A percentile compares a stretch with the other conserved stretches of the same genome.
Conservation (phyloP, 2,888 invertebrate genomes). For the Andrena bucephala region DNA sequence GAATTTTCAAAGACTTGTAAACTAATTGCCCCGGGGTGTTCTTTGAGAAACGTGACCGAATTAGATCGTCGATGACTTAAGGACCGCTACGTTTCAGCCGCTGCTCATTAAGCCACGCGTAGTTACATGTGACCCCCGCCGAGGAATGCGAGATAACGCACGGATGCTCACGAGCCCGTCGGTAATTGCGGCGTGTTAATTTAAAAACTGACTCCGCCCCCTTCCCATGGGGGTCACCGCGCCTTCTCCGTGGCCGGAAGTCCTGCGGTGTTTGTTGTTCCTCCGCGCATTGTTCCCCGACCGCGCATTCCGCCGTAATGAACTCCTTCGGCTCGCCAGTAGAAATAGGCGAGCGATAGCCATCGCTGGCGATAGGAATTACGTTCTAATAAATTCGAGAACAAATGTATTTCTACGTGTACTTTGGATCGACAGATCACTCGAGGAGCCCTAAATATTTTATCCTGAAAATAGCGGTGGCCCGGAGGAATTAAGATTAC, state of each 20-base stretch:
- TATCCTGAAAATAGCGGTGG: too few relatives aligned
- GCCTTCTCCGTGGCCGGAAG: slow-evolving; percentile 65
- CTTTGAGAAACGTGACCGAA: background rate
- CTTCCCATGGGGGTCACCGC: slow-evolving; percentile 62
- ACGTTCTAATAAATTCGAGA: slow-evolving; percentile 13
- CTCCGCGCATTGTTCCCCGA: slow-evolving; percentile 64
- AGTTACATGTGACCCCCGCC: slow-evolving; percentile 41
- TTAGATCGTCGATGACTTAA: slow-evolving; percentile 5
- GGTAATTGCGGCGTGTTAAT: slow-evolving; percentile 77
- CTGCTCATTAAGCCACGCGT: slow-evolving; percentile 41
- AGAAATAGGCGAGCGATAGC: slow-evolving; percentile 34
- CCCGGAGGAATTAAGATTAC: background rate
- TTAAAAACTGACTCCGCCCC: slow-evolving; percentile 71
- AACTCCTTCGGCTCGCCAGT: slow-evolving; percentile 37
- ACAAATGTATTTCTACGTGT: background rate
- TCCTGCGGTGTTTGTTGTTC: slow-evolving; percentile 49
- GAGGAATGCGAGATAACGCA: slow-evolving; percentile 73
- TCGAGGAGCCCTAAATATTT: too few relatives aligned
- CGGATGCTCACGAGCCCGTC: slow-evolving; percentile 51
- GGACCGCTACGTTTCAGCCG: slow-evolving; percentile 2
- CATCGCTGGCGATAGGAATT: slow-evolving; percentile 35
- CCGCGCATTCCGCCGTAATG: slow-evolving; percentile 64
- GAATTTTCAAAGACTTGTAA: too few relatives aligned
- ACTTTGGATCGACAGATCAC: too few relatives aligned
- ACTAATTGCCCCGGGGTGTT: background rate